These are phyloP conservation scores for Catocala fraxini DNA, from an alignment of 2,888 invertebrate species.

Conservation along the genomic window DNA sequence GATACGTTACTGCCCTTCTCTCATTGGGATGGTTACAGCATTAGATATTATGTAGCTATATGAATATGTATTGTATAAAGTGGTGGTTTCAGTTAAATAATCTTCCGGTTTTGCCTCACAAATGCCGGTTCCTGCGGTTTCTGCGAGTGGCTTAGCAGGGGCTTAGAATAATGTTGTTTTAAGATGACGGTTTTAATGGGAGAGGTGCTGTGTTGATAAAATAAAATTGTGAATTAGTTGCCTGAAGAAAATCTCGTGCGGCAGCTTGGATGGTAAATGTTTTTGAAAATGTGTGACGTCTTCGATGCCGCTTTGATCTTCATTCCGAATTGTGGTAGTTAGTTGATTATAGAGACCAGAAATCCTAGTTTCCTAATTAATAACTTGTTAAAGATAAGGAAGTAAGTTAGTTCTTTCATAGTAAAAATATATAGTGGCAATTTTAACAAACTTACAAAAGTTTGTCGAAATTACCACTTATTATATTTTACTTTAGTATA, in stretches of 20 bases:
- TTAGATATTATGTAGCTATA: constrained; percentile 11
- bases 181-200: constrained; percentile 13
- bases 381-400: no score
- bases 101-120: constrained; percentile 37
- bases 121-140: constrained; percentile 22
- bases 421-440: no score
- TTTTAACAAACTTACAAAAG: no score
- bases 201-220: constrained; percentile 13
- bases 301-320: no score
- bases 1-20: neutral
- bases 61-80: constrained; percentile 29
- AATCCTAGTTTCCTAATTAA: no score
- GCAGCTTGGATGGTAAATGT: neutral
- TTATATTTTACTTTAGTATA: no score
- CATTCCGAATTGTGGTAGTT: no score
- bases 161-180: constrained; percentile 26
- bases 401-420: no score
- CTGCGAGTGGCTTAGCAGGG: constrained; percentile 17
- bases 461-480: no score
- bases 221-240: constrained; percentile 8
- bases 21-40: constrained; percentile 6
- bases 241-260: neutral
- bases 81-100: constrained; percentile 31
- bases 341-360: no score
- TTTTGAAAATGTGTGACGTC: neutral